A percentile compares a stretch with the other conserved stretches of the same genome.
Evolutionary conservation across 2,113 vertebrate species (phyloP).

Genomic region (Smithornis capensis): DNA sequence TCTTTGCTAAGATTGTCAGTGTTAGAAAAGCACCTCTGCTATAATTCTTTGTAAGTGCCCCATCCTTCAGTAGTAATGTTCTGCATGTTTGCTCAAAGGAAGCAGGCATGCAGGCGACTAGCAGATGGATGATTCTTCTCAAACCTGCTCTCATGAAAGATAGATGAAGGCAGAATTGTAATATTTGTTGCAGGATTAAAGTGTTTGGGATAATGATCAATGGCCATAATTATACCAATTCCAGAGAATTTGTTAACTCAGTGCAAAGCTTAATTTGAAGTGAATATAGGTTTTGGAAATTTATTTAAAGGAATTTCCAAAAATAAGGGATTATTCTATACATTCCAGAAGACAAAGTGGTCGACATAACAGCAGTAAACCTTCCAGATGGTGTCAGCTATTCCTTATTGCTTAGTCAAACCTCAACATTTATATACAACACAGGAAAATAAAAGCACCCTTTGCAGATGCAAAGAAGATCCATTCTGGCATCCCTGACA

Average conservation of each 20-base stretch:
- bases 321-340: not conserved
- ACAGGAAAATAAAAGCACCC: not conserved
- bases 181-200: not conserved
- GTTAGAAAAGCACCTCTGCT: not conserved
- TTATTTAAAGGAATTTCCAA: not conserved
- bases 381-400: not conserved
- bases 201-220: not conserved
- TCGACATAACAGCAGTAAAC: not conserved
- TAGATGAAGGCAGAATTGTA: not conserved
- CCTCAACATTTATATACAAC: not conserved
- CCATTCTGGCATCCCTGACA: not conserved
- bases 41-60: not conserved
- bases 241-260: not conserved
- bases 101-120: not conserved
- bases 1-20: not conserved
- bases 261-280: not conserved
- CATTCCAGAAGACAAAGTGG: not conserved
- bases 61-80: not conserved
- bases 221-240: not conserved
- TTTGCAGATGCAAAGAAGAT: not conserved
- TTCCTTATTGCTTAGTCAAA: not conserved
- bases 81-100: not conserved
- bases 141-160: not conserved
- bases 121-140: not conserved
- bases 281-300: not conserved